Percentiles rank a stretch among this genome's conserved stretches.
Evolutionary conservation across 64 coral and sea anemone species (phyloP).

Genomic region (Porites lutea): DNA sequence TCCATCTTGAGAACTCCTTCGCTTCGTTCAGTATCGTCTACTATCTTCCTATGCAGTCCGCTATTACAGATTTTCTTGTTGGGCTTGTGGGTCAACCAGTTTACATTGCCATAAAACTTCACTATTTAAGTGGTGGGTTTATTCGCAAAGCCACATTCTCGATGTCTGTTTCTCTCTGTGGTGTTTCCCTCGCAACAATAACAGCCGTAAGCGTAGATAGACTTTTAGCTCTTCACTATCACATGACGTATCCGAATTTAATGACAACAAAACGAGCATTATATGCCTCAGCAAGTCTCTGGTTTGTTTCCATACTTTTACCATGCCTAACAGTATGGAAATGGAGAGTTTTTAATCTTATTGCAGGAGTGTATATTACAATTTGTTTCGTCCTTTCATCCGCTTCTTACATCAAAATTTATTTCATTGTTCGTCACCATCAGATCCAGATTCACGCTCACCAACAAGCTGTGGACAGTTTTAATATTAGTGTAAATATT

Average conservation of each 20-base stretch:
- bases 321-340: too few species aligned
- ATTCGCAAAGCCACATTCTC: too few species aligned
- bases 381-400: neutral
- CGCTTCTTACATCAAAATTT: neutral
- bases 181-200: neutral
- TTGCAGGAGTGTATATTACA: too few species aligned
- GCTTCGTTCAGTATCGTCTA: neutral
- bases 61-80: slow-evolving; percentile 19
- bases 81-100: slow-evolving; percentile 4
- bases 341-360: too few species aligned
- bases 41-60: neutral
- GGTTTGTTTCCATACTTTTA: too few species aligned
- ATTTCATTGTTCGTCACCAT: neutral
- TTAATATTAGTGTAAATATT: neutral
- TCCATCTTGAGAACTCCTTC: neutral
- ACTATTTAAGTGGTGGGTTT: too few species aligned
- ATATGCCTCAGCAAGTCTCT: neutral
- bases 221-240: neutral
- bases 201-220: neutral
- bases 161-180: neutral
- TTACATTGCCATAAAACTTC: neutral
- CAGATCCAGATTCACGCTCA: neutral
- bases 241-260: neutral
- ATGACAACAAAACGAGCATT: neutral
- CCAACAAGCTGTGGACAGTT: neutral